Evolutionary conservation across 2,797 vertebrate genomes (phyloP), one percentile per base, ranked within the genome.

Genomic region (Propithecus perrieri): DNA sequence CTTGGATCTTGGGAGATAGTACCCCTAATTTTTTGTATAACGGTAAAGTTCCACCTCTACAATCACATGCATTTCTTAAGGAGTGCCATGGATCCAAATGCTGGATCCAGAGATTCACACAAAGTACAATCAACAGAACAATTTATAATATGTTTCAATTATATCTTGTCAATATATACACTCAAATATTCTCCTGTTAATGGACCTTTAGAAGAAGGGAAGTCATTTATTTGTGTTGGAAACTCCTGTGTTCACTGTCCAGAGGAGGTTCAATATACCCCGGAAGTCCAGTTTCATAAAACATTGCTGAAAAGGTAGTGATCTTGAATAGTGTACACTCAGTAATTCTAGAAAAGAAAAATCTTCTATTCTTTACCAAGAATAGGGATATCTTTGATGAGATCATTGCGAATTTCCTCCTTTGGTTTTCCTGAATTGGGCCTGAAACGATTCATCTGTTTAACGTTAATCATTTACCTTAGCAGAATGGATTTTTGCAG

Each of bases 401-500:
- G 59, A 26, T 83, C 41, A 71, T 89, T 65, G 20, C 79, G 1
- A 30, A 1, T 57, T 89, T 1, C 3, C 15, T 61, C 22, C 0
- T 65, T 92, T 61, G 24, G 2, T 38, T 84, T 86, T 86, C 13
- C 43, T 91, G 41, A 53, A 30, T 81, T 67, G 33, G 22, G 76
- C 5, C 12, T 59, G 7, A 1, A 86, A 1, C 1, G 35, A 48
- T 63, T 83, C 33, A 48, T 87, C 41, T 43, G 92, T 95, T 88
- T 84, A 85, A 67, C 89, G 30, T 85, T 84, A 85, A 67, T 89
- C 38, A 59, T 59, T 59, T 67, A 95, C 41, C 35, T 61, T 0
- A 55, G 26, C 57, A n/a, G 24, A 50, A 24, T 28, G 10, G 4
- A 74, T 63, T 63, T 87, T 83, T 61, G 7, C 10, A 46, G 4